Evolutionary conservation across 2,797 vertebrate species (phyloP).

Genomic region (Parauchenoglanis punctatus): DNA sequence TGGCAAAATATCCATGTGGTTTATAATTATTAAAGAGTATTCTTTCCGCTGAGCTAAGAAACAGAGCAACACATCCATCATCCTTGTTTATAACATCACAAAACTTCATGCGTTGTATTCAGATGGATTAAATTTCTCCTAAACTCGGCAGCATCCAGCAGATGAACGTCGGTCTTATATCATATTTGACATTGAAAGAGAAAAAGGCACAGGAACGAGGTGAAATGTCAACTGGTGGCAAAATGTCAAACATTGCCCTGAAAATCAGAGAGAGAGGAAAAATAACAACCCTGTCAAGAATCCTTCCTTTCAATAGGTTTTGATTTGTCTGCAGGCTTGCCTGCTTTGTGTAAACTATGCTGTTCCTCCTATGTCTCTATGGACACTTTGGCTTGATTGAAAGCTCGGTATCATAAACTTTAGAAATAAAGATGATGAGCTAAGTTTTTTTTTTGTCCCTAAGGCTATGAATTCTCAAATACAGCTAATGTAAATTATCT

Average conservation of each 20-base stretch:
- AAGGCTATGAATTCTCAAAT: neutral
- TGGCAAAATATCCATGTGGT: neutral
- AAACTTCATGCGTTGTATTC: slow-evolving; percentile 23
- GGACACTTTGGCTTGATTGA: slow-evolving; percentile 4
- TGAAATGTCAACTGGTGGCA: slow-evolving; percentile 25
- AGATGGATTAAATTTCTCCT: slow-evolving; percentile 46
- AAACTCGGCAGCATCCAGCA: slow-evolving; percentile 43
- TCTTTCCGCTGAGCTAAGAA: slow-evolving; percentile 12
- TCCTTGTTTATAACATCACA: slow-evolving; percentile 10
- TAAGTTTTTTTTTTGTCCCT: neutral
- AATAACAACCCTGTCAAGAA: slow-evolving; percentile 49
- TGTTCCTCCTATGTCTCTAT: neutral
- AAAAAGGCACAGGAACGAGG: slow-evolving; percentile 4
- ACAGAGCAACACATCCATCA: slow-evolving; percentile 14
- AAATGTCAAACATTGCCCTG: slow-evolving; percentile 39
- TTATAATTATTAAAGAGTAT: neutral
- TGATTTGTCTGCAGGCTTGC: slow-evolving; percentile 42
- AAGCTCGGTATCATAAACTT: slow-evolving; percentile 7
- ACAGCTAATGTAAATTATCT: neutral
- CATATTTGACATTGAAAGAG: slow-evolving; percentile 38
- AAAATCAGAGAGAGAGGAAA: slow-evolving; percentile 5
- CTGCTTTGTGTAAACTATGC: slow-evolving; percentile 38
- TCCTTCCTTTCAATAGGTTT: slow-evolving; percentile 34
- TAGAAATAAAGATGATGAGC: neutral
- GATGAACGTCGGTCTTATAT: slow-evolving; percentile 48